Conservation (phyloP, 2,888 invertebrate genomes). For the Bombylius discolor region DNA sequence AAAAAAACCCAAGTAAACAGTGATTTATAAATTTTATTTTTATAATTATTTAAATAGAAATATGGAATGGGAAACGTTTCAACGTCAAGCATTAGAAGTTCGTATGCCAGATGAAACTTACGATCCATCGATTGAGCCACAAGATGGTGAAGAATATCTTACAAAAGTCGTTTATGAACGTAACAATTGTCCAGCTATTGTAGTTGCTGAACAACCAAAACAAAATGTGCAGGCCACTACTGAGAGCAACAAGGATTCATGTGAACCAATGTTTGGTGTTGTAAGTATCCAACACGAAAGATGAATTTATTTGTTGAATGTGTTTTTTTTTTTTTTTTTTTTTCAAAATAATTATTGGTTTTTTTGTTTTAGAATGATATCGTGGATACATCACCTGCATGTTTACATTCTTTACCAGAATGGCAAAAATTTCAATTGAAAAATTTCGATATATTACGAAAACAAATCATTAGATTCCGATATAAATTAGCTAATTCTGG, state of each 20-base stretch:
- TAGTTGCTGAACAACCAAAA: constrained; percentile 20
- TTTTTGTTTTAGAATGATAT: constrained; percentile 13
- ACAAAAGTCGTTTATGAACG: constrained; percentile 32
- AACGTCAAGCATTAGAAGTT: constrained; percentile 29
- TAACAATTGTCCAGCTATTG: constrained; percentile 28
- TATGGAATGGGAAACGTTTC: constrained; percentile 25
- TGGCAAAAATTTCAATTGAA: constrained; percentile 28
- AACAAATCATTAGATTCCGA: constrained; percentile 19
- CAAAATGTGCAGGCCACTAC: neutral
- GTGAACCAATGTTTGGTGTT: neutral
- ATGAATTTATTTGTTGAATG: too few relatives aligned
- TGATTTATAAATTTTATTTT: too few relatives aligned
- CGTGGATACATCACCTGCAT: constrained; percentile 16
- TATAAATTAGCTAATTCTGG: constrained; percentile 13
- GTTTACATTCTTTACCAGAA: constrained; percentile 28
- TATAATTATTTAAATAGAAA: too few relatives aligned
- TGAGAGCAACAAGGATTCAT: neutral
- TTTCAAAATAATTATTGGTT: too few relatives aligned
- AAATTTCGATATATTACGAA: constrained; percentile 23
- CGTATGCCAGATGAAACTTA: constrained; percentile 25
- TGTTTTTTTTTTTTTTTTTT: too few relatives aligned
- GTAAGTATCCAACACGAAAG: neutral
- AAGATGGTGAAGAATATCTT: constrained; percentile 30
- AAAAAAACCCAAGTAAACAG: too few relatives aligned
- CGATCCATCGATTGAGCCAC: constrained; percentile 26